Evolutionary conservation across 2,888 invertebrate species (phyloP).

Genomic region (Tetramorium bicarinatum): DNA sequence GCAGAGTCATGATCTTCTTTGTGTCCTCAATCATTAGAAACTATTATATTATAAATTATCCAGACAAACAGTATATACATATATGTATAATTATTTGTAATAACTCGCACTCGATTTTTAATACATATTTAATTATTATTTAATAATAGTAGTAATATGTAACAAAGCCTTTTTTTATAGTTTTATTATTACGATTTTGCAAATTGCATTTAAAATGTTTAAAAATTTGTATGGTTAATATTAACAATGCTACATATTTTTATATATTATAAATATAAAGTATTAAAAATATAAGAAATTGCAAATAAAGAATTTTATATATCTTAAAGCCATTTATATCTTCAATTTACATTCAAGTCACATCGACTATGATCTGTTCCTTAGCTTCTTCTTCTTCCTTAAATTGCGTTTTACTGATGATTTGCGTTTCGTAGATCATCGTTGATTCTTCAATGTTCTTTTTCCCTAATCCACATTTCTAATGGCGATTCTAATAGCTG

Average conservation of each 20-base stretch:
- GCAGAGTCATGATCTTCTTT: conserved; percentile 32
- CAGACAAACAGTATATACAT: neutral
- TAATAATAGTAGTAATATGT: neutral
- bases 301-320: neutral
- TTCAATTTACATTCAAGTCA: neutral
- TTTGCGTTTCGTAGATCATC: conserved; percentile 53
- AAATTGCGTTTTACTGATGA: neutral
- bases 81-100: neutral
- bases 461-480: conserved; percentile 49
- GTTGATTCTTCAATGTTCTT: conserved; percentile 69
- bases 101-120: neutral
- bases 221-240: neutral
- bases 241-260: neutral
- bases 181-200: neutral
- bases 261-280: neutral
- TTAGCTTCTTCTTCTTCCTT: neutral
- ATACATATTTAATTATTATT: neutral
- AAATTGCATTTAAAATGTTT: neutral
- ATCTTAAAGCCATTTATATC: neutral
- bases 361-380: neutral
- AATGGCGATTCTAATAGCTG: conserved; percentile 77
- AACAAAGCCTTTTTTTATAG: neutral
- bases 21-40: neutral
- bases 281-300: neutral
- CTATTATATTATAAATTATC: conserved; percentile 35